Conservation (phyloP, 2,888 invertebrate species). For the Drosophila anomelani region DNA sequence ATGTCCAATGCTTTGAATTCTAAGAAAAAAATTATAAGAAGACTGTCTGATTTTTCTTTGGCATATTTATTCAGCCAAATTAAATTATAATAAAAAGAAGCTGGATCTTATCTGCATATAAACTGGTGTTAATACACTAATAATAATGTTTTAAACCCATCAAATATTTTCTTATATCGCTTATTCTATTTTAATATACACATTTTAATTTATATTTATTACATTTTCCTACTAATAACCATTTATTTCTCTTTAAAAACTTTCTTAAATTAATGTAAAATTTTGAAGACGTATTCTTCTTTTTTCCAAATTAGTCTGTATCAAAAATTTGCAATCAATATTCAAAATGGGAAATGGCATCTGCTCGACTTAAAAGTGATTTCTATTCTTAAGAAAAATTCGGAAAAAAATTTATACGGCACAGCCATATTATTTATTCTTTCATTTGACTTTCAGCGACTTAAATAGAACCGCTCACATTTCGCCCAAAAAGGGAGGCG, state of each 20-base stretch:
- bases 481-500: neutral
- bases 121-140: neutral
- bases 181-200: neutral
- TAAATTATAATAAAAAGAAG: neutral
- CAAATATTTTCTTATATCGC: too few species aligned
- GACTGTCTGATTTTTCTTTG: conserved; percentile 5
- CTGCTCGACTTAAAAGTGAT: conserved; percentile 6
- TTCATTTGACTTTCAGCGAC: conserved; percentile 27
- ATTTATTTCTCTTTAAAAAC: neutral
- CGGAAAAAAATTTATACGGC: conserved; percentile 5
- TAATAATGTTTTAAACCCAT: neutral
- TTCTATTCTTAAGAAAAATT: neutral
- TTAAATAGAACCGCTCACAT: conserved; percentile 48
- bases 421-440: conserved; percentile 3
- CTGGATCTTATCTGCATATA: neutral
- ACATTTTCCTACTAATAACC: neutral
- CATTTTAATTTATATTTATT: too few species aligned
- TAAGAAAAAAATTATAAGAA: neutral
- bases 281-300: too few species aligned
- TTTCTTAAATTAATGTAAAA: neutral
- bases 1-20: conserved; percentile 3
- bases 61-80: conserved; percentile 3
- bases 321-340: conserved; percentile 2
- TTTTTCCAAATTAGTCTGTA: neutral
- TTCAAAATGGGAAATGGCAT: neutral